Conservation (phyloP, 2,797 vertebrate genomes). For the Euphonia xanthogaster region DNA sequence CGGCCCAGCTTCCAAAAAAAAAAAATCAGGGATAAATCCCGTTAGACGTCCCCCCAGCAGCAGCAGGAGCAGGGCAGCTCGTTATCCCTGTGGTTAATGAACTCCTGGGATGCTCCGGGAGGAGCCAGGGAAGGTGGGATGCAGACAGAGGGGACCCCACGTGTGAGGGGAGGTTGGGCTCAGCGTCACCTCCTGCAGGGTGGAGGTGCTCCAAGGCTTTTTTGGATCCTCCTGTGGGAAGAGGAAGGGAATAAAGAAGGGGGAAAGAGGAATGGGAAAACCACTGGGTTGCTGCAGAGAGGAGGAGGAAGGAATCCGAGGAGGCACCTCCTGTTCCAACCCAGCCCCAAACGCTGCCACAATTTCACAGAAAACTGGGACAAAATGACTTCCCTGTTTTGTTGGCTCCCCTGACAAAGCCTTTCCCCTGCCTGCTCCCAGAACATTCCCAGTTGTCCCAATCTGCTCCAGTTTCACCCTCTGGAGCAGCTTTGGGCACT, state of each 20-base stretch:
- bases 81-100: background rate
- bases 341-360: background rate
- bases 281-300: background rate
- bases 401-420: background rate
- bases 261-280: background rate
- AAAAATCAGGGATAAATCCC: accelerated
- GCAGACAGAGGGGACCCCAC: background rate
- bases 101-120: accelerated
- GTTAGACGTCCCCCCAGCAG: background rate
- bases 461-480: background rate
- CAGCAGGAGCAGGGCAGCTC: accelerated
- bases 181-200: background rate
- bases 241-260: background rate
- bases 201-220: background rate
- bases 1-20: background rate
- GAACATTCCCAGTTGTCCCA: background rate
- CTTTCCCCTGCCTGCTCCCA: background rate
- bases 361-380: background rate
- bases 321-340: background rate
- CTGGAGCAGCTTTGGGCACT: background rate
- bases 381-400: background rate
- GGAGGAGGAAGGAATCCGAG: background rate
- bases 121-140: background rate
- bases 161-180: background rate
- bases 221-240: background rate